Percentiles rank a stretch among this genome's conserved stretches.
These are phyloP conservation scores for Desoria tigrina DNA, from an alignment of 2,888 invertebrate species.

Conservation along the genomic window DNA sequence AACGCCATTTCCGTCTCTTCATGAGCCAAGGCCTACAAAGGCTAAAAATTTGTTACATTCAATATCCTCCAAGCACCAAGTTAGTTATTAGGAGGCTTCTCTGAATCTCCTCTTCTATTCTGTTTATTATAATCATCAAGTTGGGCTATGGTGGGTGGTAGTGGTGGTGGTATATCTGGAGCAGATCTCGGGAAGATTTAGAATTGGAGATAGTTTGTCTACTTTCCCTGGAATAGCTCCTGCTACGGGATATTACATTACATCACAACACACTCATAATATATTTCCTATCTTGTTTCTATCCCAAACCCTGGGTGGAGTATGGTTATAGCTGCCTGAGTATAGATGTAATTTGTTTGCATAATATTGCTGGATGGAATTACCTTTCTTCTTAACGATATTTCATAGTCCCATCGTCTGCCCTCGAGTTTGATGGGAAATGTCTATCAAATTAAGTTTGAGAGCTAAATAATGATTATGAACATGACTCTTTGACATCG, in stretches of 20 bases:
- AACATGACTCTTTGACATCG: too few relatives aligned
- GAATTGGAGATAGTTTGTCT: too few relatives aligned
- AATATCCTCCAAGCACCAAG: constrained; percentile 3
- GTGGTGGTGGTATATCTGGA: too few relatives aligned
- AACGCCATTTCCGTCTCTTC: constrained; percentile 1
- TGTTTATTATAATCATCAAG: neutral
- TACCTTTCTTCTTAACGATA: neutral
- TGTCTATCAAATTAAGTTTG: constrained; percentile 5
- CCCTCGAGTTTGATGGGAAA: neutral
- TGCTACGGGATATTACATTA: too few relatives aligned
- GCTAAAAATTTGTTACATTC: constrained; percentile 7
- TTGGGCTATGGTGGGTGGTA: neutral
- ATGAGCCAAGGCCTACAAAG: neutral
- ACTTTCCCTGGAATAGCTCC: too few relatives aligned
- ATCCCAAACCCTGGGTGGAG: too few relatives aligned
- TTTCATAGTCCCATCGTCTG: neutral
- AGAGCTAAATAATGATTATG: constrained; percentile 2
- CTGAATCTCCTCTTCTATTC: neutral
- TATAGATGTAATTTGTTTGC: neutral
- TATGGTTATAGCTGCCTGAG: too few relatives aligned
- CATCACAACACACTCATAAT: too few relatives aligned
- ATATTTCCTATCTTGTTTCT: too few relatives aligned
- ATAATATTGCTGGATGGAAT: neutral
- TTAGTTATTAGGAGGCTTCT: constrained; percentile 1
- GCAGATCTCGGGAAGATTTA: too few relatives aligned